Percentiles rank a stretch among this genome's conserved stretches.
These are phyloP conservation scores for Okapia johnstoni DNA, from an alignment of 2,113 vertebrate genomes.

Conservation along the genomic window DNA sequence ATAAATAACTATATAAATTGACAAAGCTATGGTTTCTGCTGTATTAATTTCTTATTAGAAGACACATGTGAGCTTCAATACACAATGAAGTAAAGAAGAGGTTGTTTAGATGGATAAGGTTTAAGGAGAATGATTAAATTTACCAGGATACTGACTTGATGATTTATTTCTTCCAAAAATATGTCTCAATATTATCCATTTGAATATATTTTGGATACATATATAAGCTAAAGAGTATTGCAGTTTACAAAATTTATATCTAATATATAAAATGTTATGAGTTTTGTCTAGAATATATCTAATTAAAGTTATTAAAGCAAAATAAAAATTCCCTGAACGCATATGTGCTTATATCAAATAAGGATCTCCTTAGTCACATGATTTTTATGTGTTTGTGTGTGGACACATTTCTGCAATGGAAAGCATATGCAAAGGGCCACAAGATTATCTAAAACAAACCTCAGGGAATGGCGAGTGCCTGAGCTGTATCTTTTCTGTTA, in stretches of 20 bases:
- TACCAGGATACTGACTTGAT: neutral
- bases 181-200: neutral
- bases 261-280: neutral
- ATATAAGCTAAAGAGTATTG: neutral
- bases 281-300: neutral
- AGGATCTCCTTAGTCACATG: neutral
- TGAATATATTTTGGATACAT: neutral
- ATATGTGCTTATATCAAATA: neutral
- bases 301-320: neutral
- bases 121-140: neutral
- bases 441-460: neutral
- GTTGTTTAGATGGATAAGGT: neutral
- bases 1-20: neutral
- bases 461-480: neutral
- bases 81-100: neutral
- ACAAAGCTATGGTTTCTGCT: neutral
- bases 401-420: neutral
- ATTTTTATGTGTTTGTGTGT: neutral
- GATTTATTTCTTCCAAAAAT: neutral
- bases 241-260: neutral
- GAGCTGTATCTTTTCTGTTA: neutral
- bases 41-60: neutral
- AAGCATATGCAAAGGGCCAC: neutral
- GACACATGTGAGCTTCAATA: neutral
- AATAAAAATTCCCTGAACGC: neutral